Evolutionary conservation across 1,140 invertebrate species (phyloP).

Genomic region (Aradophagus sp.): DNA sequence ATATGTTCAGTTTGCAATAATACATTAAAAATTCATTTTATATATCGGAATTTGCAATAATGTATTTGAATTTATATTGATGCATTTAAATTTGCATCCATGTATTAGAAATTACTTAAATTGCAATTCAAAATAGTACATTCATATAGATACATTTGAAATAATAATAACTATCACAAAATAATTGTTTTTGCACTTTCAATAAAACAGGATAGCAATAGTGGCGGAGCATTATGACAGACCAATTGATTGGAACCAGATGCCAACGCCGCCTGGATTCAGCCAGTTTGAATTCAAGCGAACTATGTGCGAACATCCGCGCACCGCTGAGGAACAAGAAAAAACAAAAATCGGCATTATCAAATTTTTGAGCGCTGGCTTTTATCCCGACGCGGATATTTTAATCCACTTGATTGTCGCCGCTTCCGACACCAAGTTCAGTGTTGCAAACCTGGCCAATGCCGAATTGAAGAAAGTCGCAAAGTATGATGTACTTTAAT

Average conservation of each 20-base stretch:
- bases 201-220: constrained; percentile 51
- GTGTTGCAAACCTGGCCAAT: constrained; percentile 86
- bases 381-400: constrained; percentile 84
- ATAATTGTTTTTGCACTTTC: too few species aligned
- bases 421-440: constrained; percentile 89
- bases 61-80: too few species aligned
- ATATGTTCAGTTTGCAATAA: too few species aligned
- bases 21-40: too few species aligned
- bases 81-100: too few species aligned
- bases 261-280: constrained; percentile 85
- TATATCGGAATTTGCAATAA: too few species aligned
- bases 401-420: constrained; percentile 87
- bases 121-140: too few species aligned
- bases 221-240: constrained; percentile 64
- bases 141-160: too few species aligned
- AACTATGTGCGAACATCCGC: constrained; percentile 83
- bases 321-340: constrained; percentile 88
- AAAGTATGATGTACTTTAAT: constrained; percentile 73
- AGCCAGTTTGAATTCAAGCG: constrained; percentile 87
- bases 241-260: constrained; percentile 72
- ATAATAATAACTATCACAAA: too few species aligned
- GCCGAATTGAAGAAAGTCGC: constrained; percentile 83
- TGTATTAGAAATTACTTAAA: too few species aligned
- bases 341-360: constrained; percentile 86
- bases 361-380: constrained; percentile 85